A percentile compares a stretch with the other conserved stretches of the same genome.
phyloP scores from a whole-genome alignment of 2,888 invertebrate genomes.

The Fabriciana adippe region DNA sequence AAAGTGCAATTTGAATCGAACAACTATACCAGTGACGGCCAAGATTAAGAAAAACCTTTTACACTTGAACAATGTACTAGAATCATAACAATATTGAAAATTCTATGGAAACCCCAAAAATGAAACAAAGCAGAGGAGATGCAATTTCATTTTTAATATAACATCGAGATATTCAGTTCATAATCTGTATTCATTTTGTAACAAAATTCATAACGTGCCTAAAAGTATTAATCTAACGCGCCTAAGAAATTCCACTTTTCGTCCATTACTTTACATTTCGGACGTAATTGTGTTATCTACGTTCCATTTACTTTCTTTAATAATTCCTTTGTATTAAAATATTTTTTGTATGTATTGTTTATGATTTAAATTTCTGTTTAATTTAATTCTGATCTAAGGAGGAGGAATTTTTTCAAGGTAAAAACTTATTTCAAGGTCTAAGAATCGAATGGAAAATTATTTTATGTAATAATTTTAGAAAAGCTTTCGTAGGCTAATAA shows the following conservation, averaged over 20 bases:
- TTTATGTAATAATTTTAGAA: neutral
- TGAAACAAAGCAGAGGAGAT: slow-evolving; percentile 8
- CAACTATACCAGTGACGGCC: neutral
- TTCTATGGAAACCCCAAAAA: slow-evolving; percentile 12
- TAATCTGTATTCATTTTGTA: slow-evolving; percentile 37
- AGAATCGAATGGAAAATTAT: neutral
- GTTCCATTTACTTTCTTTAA: slow-evolving; percentile 45
- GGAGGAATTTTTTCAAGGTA: neutral
- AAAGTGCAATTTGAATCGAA: no score
- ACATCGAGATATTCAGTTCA: slow-evolving; percentile 23
- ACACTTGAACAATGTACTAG: slow-evolving; percentile 7
- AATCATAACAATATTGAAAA: slow-evolving; percentile 14
- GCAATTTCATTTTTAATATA: slow-evolving; percentile 23
- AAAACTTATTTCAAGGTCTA: neutral
- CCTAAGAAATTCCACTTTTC: slow-evolving; percentile 42
- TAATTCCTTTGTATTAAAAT: slow-evolving; percentile 44
- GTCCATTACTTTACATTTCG: slow-evolving; percentile 45
- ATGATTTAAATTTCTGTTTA: neutral
- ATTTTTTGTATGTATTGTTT: slow-evolving; percentile 18
- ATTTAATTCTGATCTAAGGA: neutral
- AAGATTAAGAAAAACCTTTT: slow-evolving; percentile 8
- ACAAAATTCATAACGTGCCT: slow-evolving; percentile 35
- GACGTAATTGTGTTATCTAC: slow-evolving; percentile 45
- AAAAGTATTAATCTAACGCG: slow-evolving; percentile 39
- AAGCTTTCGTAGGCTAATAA: no score